These are phyloP conservation scores for Neodiprion pinetum DNA, from an alignment of 1,140 invertebrate species.

Conservation along the genomic window DNA sequence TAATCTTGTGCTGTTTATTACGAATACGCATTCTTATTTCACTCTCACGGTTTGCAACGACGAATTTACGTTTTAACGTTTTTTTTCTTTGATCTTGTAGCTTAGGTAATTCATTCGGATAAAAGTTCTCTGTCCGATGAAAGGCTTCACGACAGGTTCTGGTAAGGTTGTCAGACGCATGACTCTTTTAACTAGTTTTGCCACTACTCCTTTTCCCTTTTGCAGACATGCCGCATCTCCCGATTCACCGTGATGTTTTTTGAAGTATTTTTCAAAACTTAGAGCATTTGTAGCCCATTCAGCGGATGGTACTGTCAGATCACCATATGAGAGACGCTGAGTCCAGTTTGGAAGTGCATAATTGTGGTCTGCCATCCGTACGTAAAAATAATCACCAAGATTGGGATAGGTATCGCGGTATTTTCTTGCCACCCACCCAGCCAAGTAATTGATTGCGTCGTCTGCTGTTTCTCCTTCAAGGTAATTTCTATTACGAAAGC, in stretches of 20 bases:
- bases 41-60: not conserved
- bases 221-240: not conserved
- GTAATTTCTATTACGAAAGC: not conserved
- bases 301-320: not conserved
- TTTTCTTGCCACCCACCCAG: not conserved
- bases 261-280: not conserved
- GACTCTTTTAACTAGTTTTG: conserved; percentile 1
- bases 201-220: not conserved
- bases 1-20: not conserved
- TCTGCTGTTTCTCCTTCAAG: not conserved
- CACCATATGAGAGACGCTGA: not conserved
- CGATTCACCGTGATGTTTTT: not conserved
- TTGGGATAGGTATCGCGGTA: not conserved
- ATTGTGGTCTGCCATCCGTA: not conserved
- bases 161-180: not conserved
- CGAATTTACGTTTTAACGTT: not conserved
- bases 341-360: not conserved
- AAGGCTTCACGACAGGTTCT: not conserved
- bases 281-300: not conserved
- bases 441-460: conserved; percentile 2
- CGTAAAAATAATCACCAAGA: not conserved
- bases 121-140: not conserved
- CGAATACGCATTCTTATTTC: not conserved
- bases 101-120: not conserved
- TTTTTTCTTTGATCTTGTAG: not conserved